These are phyloP conservation scores for Pipistrellus nathusii DNA, from an alignment of 2,797 vertebrate genomes.

Conservation along the genomic window DNA sequence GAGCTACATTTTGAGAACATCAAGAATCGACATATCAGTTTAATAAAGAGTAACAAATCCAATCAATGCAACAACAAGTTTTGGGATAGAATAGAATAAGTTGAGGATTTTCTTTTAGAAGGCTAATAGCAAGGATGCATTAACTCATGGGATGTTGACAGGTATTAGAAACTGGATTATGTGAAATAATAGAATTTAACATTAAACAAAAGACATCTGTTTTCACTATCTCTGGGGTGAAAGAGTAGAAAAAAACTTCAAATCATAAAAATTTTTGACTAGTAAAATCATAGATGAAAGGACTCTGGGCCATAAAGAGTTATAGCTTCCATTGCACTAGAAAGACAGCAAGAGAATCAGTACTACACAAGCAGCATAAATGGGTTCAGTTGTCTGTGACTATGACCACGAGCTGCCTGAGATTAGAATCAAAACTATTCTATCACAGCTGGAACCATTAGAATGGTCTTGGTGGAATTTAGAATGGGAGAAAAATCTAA, in stretches of 20 bases:
- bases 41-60: slow-evolving; percentile 54
- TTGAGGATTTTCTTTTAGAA: slow-evolving; percentile 14
- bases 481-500: neutral
- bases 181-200: neutral
- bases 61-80: neutral
- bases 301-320: neutral
- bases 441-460: neutral
- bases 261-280: neutral
- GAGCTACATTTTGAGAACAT: slow-evolving; percentile 60
- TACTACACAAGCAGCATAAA: neutral
- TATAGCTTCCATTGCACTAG: neutral
- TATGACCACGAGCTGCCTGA: neutral
- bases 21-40: slow-evolving; percentile 57
- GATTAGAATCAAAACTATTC: slow-evolving; percentile 14
- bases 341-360: neutral
- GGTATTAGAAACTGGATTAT: neutral
- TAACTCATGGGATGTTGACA: slow-evolving; percentile 41
- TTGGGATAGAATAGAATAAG: neutral
- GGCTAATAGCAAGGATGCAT: neutral
- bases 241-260: neutral
- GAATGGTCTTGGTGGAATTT: neutral
- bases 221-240: neutral
- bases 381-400: neutral
- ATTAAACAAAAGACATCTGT: neutral
- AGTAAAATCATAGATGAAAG: neutral